phyloP scores from a whole-genome alignment of 2,888 invertebrate genomes.

The Parnassius smintheus region DNA sequence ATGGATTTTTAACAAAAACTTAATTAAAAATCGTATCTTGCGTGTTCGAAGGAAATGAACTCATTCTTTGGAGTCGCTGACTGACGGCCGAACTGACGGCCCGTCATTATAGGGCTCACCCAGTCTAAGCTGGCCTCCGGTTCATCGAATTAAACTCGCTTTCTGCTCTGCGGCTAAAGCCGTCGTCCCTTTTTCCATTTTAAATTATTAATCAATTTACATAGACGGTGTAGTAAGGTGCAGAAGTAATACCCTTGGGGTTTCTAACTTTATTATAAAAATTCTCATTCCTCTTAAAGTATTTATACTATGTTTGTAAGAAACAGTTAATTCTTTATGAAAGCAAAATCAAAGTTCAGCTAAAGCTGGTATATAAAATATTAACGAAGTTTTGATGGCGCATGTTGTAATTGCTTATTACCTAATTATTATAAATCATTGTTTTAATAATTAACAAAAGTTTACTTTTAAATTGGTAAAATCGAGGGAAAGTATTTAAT shows the following conservation, averaged over 20 bases:
- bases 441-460: slow-evolving; percentile 35
- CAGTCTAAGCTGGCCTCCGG: slow-evolving; percentile 52
- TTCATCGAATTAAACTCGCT: slow-evolving; percentile 28
- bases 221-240: neutral
- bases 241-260: neutral
- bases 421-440: slow-evolving; percentile 70
- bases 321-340: too few relatives aligned
- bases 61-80: slow-evolving; percentile 75
- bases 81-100: slow-evolving; percentile 74
- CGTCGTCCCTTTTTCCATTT: slow-evolving; percentile 10
- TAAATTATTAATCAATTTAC: slow-evolving; percentile 24
- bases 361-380: slow-evolving; percentile 53
- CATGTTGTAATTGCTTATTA: slow-evolving; percentile 66
- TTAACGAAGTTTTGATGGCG: slow-evolving; percentile 69
- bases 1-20: slow-evolving; percentile 81
- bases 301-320: neutral
- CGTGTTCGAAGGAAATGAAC: slow-evolving; percentile 80
- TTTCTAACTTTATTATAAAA: neutral
- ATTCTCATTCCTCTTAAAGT: neutral
- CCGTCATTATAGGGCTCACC: slow-evolving; percentile 66
- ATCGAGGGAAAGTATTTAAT: too few relatives aligned
- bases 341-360: slow-evolving; percentile 43
- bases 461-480: too few relatives aligned
- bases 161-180: slow-evolving; percentile 17
- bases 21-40: slow-evolving; percentile 81